Evolutionary conservation across 2,797 vertebrate species (phyloP), one percentile per base, ranked within the genome.

Genomic region (Aldrovandia affinis): DNA sequence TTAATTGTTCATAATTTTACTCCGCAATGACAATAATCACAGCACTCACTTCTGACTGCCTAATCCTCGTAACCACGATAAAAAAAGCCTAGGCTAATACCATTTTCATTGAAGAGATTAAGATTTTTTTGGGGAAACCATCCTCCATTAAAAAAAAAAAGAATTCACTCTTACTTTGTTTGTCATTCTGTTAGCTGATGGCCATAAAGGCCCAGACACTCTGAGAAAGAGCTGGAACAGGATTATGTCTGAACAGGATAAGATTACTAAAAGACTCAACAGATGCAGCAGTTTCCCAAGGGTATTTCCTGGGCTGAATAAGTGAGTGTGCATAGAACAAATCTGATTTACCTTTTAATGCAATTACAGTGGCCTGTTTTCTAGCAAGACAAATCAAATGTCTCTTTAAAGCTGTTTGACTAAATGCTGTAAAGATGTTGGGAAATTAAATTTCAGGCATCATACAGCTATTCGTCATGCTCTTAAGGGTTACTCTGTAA

Each of bases 311-410:
- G 86, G 61, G 84, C 90, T 88, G 84, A 87, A 88, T 93, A 87
- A 90, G 88, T 91, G 81, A 87, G 57, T 86, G 79, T 73, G 79
- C 88, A 91, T 91, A 92, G 88, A 86, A 92, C 88, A 92, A 94
- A 94, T 91, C 90, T 83, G 86, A 93, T 94, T 93, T 90, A 85
- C 86, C 68, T 39, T 70, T 87, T 94, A 94, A 94, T 89, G 86
- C 81, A 83, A 89, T 94, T 94, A 94, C 61, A 80, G 89, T 81
- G 84, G 92, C 93, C 93, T 95, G 92, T 92, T 94, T 93, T 86
- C 88, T 91, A 0, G 90, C 91, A 90, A 63, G 59, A 55, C 63
- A 81, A 82, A 81, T 73, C 78, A 57, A 84, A 75, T 52, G 85
- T 90, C 90, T 93, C 91, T 85, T 81, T 87, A 89, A 89, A 82